Conservation (phyloP, 2,888 invertebrate species). For the Hypsopygia costalis region DNA sequence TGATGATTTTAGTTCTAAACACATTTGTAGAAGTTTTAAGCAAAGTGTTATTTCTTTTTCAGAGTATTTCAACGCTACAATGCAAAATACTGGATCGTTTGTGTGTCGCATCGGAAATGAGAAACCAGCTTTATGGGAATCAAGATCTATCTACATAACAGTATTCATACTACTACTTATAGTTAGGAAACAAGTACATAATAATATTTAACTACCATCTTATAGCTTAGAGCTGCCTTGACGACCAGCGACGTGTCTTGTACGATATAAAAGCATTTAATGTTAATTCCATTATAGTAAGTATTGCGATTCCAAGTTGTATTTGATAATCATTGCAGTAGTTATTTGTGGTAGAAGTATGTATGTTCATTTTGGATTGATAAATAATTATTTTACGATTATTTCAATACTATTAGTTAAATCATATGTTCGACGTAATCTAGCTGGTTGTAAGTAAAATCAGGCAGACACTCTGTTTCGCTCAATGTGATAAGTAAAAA, state of each 20-base stretch:
- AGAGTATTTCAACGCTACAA: slow-evolving; percentile 53
- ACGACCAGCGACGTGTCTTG: slow-evolving; percentile 33
- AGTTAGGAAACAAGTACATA: slow-evolving; percentile 46
- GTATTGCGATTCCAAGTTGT: neutral
- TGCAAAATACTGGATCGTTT: slow-evolving; percentile 43
- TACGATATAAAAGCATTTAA: slow-evolving; percentile 3
- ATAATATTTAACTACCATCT: slow-evolving; percentile 41
- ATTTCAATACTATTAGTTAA: neutral
- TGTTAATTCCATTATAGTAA: neutral
- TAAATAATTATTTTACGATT: neutral
- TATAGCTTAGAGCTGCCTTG: slow-evolving; percentile 58
- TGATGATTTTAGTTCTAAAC: too few species aligned
- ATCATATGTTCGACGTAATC: slow-evolving; percentile 7
- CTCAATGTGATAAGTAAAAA: slow-evolving; percentile 28
- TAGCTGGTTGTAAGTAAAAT: slow-evolving; percentile 35
- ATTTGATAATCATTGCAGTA: neutral
- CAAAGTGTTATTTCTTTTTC: slow-evolving; percentile 28
- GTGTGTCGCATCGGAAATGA: slow-evolving; percentile 49
- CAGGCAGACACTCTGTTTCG: slow-evolving; percentile 33
- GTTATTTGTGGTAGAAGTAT: neutral
- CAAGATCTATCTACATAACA: slow-evolving; percentile 75
- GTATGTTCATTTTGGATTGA: neutral
- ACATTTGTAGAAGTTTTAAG: too few species aligned
- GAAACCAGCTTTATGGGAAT: slow-evolving; percentile 60
- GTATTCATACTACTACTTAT: slow-evolving; percentile 74